Percentiles rank a stretch among this genome's conserved stretches.
Evolutionary conservation across 2,888 invertebrate species (phyloP).

Genomic region (Drosophila falleni): DNA sequence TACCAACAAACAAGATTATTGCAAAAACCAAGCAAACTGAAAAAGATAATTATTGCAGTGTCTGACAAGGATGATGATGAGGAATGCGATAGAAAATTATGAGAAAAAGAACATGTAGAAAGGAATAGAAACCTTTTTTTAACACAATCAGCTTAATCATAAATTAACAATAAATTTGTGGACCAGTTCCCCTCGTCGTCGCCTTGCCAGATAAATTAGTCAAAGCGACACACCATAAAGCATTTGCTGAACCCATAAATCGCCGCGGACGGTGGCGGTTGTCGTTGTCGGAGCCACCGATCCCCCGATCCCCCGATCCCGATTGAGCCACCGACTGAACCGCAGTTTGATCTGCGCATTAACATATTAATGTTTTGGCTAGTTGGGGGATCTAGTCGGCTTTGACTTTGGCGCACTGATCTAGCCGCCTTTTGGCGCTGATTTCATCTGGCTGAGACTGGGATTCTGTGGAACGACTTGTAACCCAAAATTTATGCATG

Average conservation of each 20-base stretch:
- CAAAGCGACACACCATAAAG: conserved; percentile 84
- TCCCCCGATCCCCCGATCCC: conserved; percentile 18
- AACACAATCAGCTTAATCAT: conserved; percentile 74
- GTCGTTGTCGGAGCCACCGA: conserved; percentile 48
- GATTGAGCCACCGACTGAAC: conserved; percentile 13
- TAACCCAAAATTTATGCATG: conserved; percentile 77
- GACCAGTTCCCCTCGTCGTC: conserved; percentile 51
- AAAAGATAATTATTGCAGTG: conserved; percentile 7
- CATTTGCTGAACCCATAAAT: conserved; percentile 84
- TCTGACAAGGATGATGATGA: conserved; percentile 25
- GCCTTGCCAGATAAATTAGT: conserved; percentile 83
- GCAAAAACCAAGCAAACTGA: conserved; percentile 15
- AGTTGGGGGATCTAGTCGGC: conserved; percentile 56
- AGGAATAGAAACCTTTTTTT: conserved; percentile 37
- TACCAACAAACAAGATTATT: background rate
- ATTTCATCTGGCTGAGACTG: conserved; percentile 67
- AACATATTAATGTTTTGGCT: conserved; percentile 82
- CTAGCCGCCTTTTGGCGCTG: conserved; percentile 77
- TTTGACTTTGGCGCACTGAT: conserved; percentile 71
- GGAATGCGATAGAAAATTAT: conserved; percentile 13
- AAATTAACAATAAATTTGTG: conserved; percentile 76
- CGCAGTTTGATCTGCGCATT: conserved; percentile 73
- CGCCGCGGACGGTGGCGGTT: conserved; percentile 72
- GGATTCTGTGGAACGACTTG: conserved; percentile 69
- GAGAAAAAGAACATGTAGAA: conserved; percentile 19